Conservation (phyloP, 1,140 invertebrate genomes). For the Drosophila kepulauana region DNA sequence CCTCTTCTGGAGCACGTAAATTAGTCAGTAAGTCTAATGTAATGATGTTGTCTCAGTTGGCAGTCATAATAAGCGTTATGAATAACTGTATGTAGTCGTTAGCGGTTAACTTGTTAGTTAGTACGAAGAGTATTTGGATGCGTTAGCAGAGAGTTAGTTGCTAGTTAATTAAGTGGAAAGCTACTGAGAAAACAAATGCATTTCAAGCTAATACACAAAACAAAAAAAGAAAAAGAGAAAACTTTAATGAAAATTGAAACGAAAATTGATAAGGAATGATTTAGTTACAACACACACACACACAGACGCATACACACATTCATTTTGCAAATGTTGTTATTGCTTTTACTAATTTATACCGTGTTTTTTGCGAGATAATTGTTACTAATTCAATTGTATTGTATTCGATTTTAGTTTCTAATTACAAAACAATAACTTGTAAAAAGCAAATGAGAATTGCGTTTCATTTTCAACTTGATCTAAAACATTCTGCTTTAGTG, state of each 20-base stretch:
- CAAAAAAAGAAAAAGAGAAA: background rate
- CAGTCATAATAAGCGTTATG: slow-evolving; percentile 55
- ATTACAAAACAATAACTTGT: slow-evolving; percentile 18
- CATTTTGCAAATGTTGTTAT: slow-evolving; percentile 58
- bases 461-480: slow-evolving; percentile 26
- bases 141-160: slow-evolving; percentile 42
- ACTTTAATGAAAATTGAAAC: background rate
- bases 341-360: slow-evolving; percentile 49
- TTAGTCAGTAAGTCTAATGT: slow-evolving; percentile 65
- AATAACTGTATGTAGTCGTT: slow-evolving; percentile 55
- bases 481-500: slow-evolving; percentile 46
- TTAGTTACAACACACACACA: slow-evolving; percentile 19
- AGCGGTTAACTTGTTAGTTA: slow-evolving; percentile 67
- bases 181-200: slow-evolving; percentile 67
- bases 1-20: slow-evolving; percentile 53
- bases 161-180: slow-evolving; percentile 65
- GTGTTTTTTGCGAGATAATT: slow-evolving; percentile 49
- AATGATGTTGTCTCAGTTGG: slow-evolving; percentile 49
- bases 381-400: slow-evolving; percentile 51
- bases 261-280: slow-evolving; percentile 4
- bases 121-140: slow-evolving; percentile 58
- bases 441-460: slow-evolving; percentile 33
- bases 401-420: slow-evolving; percentile 28
- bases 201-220: slow-evolving; percentile 59
- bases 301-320: slow-evolving; percentile 31